phyloP scores from a whole-genome alignment of 2,113 vertebrate genomes.

The Grus americana region DNA sequence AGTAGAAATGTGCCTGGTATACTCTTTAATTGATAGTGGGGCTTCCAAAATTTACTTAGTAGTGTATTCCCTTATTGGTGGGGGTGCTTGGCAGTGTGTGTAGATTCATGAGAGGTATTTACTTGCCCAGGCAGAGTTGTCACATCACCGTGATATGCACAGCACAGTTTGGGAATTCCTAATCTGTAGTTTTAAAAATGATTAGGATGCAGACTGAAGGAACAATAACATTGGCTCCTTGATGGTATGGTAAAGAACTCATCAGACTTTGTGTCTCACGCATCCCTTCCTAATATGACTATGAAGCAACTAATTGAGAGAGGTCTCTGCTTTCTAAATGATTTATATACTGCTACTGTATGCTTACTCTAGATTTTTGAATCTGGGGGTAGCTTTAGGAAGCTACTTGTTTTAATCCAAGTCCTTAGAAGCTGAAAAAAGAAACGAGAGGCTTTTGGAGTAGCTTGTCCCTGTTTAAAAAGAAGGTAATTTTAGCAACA shows the following conservation, averaged over 20 bases:
- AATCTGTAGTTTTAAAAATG: not conserved
- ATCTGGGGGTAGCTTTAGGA: slow-evolving; percentile 2
- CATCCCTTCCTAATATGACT: not conserved
- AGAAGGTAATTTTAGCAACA: not conserved
- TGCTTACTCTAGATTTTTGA: not conserved
- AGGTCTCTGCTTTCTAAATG: not conserved
- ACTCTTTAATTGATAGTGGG: not conserved
- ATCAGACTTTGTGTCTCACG: not conserved
- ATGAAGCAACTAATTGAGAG: not conserved
- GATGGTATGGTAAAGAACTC: not conserved
- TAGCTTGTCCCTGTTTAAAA: not conserved
- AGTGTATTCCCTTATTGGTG: not conserved
- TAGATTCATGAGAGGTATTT: not conserved
- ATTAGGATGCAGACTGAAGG: not conserved
- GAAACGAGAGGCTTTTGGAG: not conserved
- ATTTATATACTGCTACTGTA: not conserved
- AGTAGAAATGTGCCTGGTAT: not conserved
- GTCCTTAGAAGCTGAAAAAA: not conserved
- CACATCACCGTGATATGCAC: not conserved
- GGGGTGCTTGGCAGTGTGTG: not conserved
- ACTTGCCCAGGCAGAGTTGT: not conserved
- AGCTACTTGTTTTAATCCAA: not conserved
- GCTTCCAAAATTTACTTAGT: not conserved
- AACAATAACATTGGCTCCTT: not conserved
- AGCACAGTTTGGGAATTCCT: not conserved